Base-by-base conservation (phyloP, 2,113 vertebrate species). In the Sigmodon hispidus region DNA sequence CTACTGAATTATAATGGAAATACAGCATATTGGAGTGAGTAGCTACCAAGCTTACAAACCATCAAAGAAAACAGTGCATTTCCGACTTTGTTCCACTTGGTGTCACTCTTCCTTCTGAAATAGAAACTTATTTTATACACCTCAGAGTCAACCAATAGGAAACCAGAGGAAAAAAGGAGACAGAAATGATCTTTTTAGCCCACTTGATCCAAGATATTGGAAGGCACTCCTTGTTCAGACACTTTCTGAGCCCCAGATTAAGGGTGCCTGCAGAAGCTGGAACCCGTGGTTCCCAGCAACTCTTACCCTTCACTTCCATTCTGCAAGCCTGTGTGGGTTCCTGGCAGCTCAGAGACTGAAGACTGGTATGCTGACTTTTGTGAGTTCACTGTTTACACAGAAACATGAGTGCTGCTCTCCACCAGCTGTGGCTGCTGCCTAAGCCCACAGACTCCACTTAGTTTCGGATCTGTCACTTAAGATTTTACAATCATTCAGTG, bases 81-180 rank as follows among this genome's bases (percentile, higher is more conserved):
- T 97, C 95, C 90, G 29, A 52, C 29, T 95, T 52, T 75, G 31
- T 76, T 86, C 95, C 93, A 76, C 89, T 88, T 90, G 72, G 83
- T 92, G 86, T 96, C 89, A 81, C 86, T 94, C 86, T 95, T 95
- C 43, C 48, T 76, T 69, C 77, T 88, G 76, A 95, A 87, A 93
- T 11, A 81, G 76, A 86, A 81, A 67, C 34, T 81, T n/a, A 50
- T 92, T 72, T 86, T 57, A 7, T 12, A 80, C 76, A 31, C 59
- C 80, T 90, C n/a, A 80, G 73, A 55, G 70, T 90, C 89, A 43
- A 0, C 83, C n/a, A n/a, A n/a, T n/a, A n/a, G 84, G 86, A 63
- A 63, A 59, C 61, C 24, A 59, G 83, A 88, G 65, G 90, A 21
- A 77, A 52, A 29, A 48, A 89, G 50, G 83, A 16, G 50, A 69